Percentiles rank a stretch among this genome's conserved stretches.
phyloP scores from a whole-genome alignment of 92 coral and sea anemone species.

The Porites evermanni region DNA sequence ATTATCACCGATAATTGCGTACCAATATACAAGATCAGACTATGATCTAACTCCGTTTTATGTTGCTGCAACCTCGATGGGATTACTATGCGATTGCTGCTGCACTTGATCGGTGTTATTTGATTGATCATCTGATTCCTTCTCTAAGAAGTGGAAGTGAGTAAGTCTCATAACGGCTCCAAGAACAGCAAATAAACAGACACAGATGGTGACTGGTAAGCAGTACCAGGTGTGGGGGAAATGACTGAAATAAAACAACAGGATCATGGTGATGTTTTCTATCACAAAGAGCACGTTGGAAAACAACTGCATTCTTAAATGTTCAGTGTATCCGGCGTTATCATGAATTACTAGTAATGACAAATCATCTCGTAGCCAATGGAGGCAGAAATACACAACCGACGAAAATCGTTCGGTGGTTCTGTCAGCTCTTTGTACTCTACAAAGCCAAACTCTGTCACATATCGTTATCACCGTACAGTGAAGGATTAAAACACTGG shows the following conservation, averaged over 20 bases:
- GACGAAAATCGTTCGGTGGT: too few relatives aligned
- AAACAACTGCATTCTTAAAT: not conserved
- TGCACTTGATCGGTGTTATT: too few relatives aligned
- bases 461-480: not conserved
- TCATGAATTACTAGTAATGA: too few relatives aligned
- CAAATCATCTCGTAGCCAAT: constrained; percentile 8
- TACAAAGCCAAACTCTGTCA: too few relatives aligned
- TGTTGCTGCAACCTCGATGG: too few relatives aligned
- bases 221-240: constrained; percentile 27
- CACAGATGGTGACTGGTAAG: constrained; percentile 43
- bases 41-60: too few relatives aligned
- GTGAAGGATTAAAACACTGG: not conserved
- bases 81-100: too few relatives aligned
- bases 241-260: constrained; percentile 8
- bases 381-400: not conserved
- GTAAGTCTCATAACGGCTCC: constrained; percentile 9
- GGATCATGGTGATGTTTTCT: constrained; percentile 41
- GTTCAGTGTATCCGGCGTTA: too few relatives aligned
- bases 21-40: too few relatives aligned
- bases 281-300: not conserved
- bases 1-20: too few relatives aligned
- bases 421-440: too few relatives aligned
- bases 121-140: not conserved
- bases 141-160: not conserved
- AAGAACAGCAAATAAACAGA: constrained; percentile 23